Percentiles rank a stretch among this genome's conserved stretches.
Evolutionary conservation across 2,797 vertebrate genomes (phyloP).

Genomic region (Uromys caudimaculatus): DNA sequence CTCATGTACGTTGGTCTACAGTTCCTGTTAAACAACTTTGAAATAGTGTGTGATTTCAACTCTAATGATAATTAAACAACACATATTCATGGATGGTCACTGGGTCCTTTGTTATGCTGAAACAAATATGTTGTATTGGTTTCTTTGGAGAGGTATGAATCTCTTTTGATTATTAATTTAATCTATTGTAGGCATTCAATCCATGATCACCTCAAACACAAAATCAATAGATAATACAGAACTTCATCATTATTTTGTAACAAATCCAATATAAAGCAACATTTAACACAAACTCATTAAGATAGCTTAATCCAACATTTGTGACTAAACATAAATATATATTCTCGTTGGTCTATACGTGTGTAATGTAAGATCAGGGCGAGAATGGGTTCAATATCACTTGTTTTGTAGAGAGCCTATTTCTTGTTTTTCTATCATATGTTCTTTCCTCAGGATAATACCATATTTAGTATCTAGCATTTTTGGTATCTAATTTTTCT

Average conservation of each 20-base stretch:
- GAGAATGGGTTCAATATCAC: accelerated
- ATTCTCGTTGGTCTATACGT: not conserved
- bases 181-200: not conserved
- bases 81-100: not conserved
- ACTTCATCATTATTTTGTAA: not conserved
- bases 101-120: not conserved
- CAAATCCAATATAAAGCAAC: no score
- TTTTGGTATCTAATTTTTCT: not conserved
- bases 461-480: not conserved
- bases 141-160: not conserved
- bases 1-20: not conserved
- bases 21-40: not conserved
- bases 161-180: not conserved
- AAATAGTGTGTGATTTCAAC: not conserved
- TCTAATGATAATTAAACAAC: not conserved
- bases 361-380: not conserved
- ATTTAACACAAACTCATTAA: no score
- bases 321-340: not conserved
- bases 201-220: no score
- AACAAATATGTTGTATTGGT: not conserved
- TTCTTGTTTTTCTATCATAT: accelerated
- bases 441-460: not conserved
- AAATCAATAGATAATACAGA: not conserved
- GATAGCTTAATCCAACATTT: not conserved
- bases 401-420: not conserved